Evolutionary conservation across 2,113 vertebrate species (phyloP).

Genomic region (Setophaga kirtlandii): DNA sequence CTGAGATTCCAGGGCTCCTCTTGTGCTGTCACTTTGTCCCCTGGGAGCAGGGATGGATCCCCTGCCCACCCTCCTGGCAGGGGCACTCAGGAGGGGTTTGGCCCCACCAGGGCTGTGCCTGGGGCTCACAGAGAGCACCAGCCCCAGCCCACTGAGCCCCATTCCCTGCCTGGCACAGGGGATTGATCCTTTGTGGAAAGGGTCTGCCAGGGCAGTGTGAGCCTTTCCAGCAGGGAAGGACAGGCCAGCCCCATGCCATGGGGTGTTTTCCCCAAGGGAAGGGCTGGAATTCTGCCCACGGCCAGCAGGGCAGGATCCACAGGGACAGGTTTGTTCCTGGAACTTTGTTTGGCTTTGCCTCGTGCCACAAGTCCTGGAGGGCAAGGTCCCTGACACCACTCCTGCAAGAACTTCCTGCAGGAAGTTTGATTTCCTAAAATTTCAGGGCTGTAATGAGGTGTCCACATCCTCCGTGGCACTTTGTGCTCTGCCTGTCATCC

Average conservation of each 20-base stretch:
- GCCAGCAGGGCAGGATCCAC: neutral
- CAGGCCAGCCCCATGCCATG: neutral
- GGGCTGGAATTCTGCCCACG: neutral
- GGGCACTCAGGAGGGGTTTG: neutral
- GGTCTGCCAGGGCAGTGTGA: neutral
- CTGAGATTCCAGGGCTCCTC: neutral
- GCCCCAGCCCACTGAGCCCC: no score
- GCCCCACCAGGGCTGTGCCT: neutral
- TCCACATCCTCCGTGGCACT: rapidly evolving
- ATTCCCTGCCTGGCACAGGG: neutral
- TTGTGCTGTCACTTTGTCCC: neutral
- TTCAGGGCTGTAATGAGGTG: neutral
- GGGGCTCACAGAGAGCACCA: neutral
- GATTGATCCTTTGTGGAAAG: neutral
- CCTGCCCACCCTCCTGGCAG: neutral
- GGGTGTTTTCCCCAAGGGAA: neutral
- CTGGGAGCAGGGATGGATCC: neutral
- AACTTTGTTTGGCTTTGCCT: neutral
- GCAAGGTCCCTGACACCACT: neutral
- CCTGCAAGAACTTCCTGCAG: neutral
- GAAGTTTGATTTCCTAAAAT: neutral
- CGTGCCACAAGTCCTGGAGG: neutral
- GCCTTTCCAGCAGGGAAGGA: neutral
- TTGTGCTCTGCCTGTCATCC: neutral
- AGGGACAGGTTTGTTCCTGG: neutral